Percentiles rank a stretch among this genome's conserved stretches.
These are phyloP conservation scores for Papilio protenor DNA, from an alignment of 2,888 invertebrate species.

Conservation along the genomic window DNA sequence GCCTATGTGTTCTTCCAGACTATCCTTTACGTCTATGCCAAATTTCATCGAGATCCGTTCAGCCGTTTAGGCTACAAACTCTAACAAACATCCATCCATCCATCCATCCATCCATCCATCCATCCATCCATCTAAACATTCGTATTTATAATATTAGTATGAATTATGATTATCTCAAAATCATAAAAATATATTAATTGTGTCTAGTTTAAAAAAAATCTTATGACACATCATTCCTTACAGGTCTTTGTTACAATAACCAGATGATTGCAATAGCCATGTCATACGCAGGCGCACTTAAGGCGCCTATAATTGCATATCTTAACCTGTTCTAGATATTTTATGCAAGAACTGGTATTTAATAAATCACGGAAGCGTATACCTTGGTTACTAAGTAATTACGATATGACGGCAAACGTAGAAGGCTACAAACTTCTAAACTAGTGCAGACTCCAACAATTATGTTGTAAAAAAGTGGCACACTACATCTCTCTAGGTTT, in stretches of 20 bases:
- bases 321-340: slow-evolving; percentile 2
- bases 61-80: no score
- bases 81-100: no score
- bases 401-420: neutral
- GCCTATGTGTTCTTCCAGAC: no score
- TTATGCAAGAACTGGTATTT: slow-evolving; percentile 12
- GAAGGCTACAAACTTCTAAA: neutral
- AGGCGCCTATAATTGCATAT: slow-evolving; percentile 27
- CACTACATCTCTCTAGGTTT: neutral
- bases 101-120: no score
- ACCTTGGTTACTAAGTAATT: slow-evolving; percentile 2
- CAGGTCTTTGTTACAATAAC: neutral
- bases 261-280: neutral
- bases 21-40: no score
- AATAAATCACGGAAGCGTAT: slow-evolving; percentile 17
- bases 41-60: no score
- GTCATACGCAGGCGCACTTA: slow-evolving; percentile 13
- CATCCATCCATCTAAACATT: no score
- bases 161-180: no score
- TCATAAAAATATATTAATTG: no score
- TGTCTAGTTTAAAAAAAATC: neutral
- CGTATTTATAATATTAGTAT: no score
- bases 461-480: neutral
- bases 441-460: neutral
- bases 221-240: slow-evolving; percentile 1